A percentile compares a stretch with the other conserved stretches of the same genome.
These are phyloP conservation scores for Cheilosia soror DNA, from an alignment of 2,888 invertebrate genomes.

Conservation along the genomic window DNA sequence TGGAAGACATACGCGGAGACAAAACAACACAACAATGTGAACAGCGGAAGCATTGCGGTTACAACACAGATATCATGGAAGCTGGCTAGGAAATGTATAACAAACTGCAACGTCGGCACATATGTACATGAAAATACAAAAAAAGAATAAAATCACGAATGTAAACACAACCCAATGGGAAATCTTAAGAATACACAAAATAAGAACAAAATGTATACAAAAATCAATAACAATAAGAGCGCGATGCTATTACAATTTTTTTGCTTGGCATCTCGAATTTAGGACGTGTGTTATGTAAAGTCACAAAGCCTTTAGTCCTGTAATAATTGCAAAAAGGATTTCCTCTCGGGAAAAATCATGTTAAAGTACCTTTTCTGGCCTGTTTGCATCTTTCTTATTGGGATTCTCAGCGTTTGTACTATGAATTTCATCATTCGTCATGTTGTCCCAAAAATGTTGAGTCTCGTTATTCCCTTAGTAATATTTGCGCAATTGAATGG, in stretches of 20 bases:
- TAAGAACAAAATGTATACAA: constrained; percentile 29
- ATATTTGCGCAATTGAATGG: constrained; percentile 45
- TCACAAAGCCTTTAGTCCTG: constrained; percentile 23
- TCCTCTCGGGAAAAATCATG: neutral
- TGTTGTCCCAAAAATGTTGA: constrained; percentile 46
- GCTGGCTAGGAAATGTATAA: constrained; percentile 89
- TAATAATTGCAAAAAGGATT: constrained; percentile 1
- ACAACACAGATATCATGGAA: constrained; percentile 92
- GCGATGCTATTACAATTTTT: constrained; percentile 20
- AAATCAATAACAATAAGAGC: constrained; percentile 64
- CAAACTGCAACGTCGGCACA: constrained; percentile 82
- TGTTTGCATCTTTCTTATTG: constrained; percentile 62
- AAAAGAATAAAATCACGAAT: constrained; percentile 41
- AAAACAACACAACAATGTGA: constrained; percentile 94
- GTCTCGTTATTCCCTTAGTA: constrained; percentile 29
- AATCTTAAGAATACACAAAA: constrained; percentile 42
- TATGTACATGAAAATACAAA: constrained; percentile 44
- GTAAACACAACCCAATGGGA: constrained; percentile 49
- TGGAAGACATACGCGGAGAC: constrained; percentile 95
- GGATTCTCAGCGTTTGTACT: constrained; percentile 67
- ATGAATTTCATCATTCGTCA: constrained; percentile 71
- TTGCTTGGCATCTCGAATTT: neutral
- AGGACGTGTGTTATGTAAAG: constrained; percentile 50
- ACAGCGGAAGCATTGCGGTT: constrained; percentile 93
- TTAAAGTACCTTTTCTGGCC: constrained; percentile 67